phyloP scores from a whole-genome alignment of 2,888 invertebrate species.

The Abrostola triplasia region DNA sequence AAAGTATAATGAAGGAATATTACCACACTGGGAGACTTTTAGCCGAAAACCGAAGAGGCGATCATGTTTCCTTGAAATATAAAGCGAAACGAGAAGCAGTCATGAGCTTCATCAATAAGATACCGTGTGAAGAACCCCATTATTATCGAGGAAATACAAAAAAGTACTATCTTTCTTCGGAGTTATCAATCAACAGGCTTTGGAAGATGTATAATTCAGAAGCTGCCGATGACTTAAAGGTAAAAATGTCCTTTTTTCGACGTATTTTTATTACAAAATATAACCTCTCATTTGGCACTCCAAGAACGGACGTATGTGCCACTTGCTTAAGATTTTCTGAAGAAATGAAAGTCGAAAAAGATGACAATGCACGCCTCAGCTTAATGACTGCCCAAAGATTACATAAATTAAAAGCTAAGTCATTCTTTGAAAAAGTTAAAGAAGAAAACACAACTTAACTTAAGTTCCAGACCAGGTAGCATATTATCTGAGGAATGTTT shows the following conservation, averaged over 20 bases:
- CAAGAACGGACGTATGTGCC: constrained; percentile 5
- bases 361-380: not conserved
- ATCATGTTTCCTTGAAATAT: constrained; percentile 2
- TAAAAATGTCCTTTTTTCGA: constrained; percentile 1
- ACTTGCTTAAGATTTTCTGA: constrained; percentile 5
- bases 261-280: constrained; percentile 8
- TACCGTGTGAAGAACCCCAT: constrained; percentile 9
- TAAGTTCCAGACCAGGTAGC: constrained; percentile 2
- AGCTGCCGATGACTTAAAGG: not conserved
- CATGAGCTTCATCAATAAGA: constrained; percentile 4
- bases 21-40: constrained; percentile 7
- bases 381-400: constrained; percentile 10
- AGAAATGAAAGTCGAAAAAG: constrained; percentile 8
- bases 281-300: constrained; percentile 7
- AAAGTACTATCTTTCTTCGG: not conserved
- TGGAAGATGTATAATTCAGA: constrained; percentile 6
- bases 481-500: not conserved
- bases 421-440: constrained; percentile 14
- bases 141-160: constrained; percentile 6
- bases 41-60: constrained; percentile 5
- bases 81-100: not conserved
- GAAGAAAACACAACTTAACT: constrained; percentile 14
- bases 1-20: constrained; percentile 15
- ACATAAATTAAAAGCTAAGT: constrained; percentile 15
- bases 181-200: constrained; percentile 7